Percentiles rank a stretch among this genome's conserved stretches.
Evolutionary conservation across 2,113 vertebrate species (phyloP).

Genomic region (Athene noctua): DNA sequence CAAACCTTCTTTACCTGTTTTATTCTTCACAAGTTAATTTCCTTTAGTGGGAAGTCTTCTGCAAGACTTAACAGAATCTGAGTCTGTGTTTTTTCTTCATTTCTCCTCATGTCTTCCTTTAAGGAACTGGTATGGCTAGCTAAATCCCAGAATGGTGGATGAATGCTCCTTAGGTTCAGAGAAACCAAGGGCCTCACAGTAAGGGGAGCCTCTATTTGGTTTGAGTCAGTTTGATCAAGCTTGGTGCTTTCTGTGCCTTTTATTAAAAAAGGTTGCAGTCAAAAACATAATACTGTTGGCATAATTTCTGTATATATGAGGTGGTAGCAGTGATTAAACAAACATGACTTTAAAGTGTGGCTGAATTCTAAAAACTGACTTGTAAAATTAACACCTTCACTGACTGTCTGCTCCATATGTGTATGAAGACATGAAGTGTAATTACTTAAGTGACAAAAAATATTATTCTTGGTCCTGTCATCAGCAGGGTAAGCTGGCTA

Average conservation of each 20-base stretch:
- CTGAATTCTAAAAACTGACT: background rate
- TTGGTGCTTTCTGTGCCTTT: background rate
- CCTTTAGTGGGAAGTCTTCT: background rate
- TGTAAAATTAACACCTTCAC: background rate
- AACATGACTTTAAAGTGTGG: background rate
- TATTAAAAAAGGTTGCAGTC: background rate
- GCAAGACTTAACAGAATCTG: background rate
- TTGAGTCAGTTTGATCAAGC: background rate
- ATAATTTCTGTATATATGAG: background rate
- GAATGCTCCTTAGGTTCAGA: constrained; percentile 4
- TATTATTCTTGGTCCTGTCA: background rate
- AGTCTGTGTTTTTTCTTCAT: background rate
- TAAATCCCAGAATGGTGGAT: background rate
- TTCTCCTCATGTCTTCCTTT: background rate
- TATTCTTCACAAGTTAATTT: background rate
- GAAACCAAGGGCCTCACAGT: background rate
- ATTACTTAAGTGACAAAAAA: background rate
- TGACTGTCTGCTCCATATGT: background rate
- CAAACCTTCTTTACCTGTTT: background rate
- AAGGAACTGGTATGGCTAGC: background rate
- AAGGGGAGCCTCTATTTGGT: background rate
- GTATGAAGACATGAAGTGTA: background rate
- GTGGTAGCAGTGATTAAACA: constrained; percentile 42
- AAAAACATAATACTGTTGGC: background rate
- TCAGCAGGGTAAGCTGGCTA: background rate